Evolutionary conservation across 2,797 vertebrate species (phyloP).

Genomic region (Scolopax bukidnonensis): DNA sequence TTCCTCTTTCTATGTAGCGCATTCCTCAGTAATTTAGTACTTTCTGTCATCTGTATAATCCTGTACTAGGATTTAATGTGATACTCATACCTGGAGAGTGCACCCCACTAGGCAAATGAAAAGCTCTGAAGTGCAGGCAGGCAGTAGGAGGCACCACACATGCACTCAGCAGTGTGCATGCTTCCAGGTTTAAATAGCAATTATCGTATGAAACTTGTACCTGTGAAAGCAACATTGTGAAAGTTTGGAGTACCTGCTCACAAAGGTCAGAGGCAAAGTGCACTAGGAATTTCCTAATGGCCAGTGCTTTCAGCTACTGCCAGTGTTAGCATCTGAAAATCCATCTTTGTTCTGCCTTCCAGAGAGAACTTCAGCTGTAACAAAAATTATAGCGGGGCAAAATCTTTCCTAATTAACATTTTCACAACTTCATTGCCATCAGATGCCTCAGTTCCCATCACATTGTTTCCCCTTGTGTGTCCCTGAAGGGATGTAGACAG

Average conservation of each 20-base stretch:
- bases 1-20: background rate
- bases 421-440: background rate
- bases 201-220: background rate
- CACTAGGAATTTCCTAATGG: background rate
- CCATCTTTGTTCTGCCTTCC: background rate
- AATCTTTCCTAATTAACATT: background rate
- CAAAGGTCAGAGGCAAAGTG: background rate
- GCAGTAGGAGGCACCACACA: background rate
- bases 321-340: background rate
- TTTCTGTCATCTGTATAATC: conserved; percentile 3
- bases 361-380: background rate
- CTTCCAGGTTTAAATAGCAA: background rate
- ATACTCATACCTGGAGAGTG: background rate
- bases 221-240: background rate
- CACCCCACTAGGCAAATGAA: background rate
- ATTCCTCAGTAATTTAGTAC: conserved; percentile 10
- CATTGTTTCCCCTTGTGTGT: background rate
- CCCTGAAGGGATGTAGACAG: background rate
- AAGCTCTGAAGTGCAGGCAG: background rate
- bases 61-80: background rate
- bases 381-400: background rate
- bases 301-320: background rate
- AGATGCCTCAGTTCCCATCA: background rate
- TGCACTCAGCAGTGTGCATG: background rate
- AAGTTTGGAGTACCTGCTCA: background rate